Base-by-base conservation (phyloP, 2,888 invertebrate genomes). In the Ophion slaviceki region DNA sequence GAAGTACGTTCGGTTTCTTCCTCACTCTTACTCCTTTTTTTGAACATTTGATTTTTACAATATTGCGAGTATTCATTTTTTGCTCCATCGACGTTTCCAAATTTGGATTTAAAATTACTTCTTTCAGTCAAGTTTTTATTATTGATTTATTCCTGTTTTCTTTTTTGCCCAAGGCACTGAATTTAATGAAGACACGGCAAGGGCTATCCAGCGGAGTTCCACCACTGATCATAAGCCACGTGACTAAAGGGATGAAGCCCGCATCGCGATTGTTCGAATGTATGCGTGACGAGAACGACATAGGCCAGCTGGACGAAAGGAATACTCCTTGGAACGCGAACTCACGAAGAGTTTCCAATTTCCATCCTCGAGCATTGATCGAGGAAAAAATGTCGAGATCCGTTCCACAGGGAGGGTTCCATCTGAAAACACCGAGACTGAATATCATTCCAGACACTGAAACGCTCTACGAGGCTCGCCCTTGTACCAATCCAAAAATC, bases 1-100 rank as follows among this genome's bases (percentile, higher is more conserved):
- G 96, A 96, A 94, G 96, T 95, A 82, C 47, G 77, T 75, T 66
- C 2, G 20, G 2, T 68, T 28, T 78, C 45, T 40, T 71, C 3
- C 47, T 47, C 17, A 7, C 28, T 2, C 2, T 4, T 17, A 47
- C 4, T 47, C 2, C 11, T 47, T 64, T 64, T 47, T 47, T 62
- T 24, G 7, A 6, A 59, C 59, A 2, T 17, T 59, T 59, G 3
- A 59, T 59, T 20, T 20, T 3, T 2, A 59, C n/a, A 20, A 17
- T 17, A 59, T 24, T 24, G 24, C 24, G 24, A 24, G 24, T 24
- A 24, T 24, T 24, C 24, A 24, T 24, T 36, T 36, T 36, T 36
- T 36, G 11, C 3, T 11, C 53, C 53, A 8, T 57, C 53, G 53
- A 57, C 17, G 10, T 4, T 57, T 36, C 36, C 36, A 36, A 36